Evolutionary conservation across 1,140 invertebrate species (phyloP).

Genomic region (Zaprionus kolodkinae): DNA sequence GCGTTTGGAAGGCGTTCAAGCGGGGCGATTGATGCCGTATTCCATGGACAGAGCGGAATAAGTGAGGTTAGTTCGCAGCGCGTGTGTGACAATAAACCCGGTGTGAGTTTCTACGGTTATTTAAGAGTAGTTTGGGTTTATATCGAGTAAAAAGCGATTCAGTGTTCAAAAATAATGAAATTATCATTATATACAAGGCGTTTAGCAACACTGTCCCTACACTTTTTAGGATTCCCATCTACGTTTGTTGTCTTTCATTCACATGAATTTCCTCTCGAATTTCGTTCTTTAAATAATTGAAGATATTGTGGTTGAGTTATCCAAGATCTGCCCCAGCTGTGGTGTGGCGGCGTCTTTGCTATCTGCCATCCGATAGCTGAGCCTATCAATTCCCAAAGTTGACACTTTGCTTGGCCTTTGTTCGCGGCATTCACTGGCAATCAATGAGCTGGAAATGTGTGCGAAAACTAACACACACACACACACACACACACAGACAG

Average conservation of each 20-base stretch:
- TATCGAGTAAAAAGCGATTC: not conserved
- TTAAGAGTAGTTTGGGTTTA: not conserved
- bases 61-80: slow-evolving; percentile 5
- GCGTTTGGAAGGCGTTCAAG: slow-evolving; percentile 36
- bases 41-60: slow-evolving; percentile 15
- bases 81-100: slow-evolving; percentile 2
- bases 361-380: slow-evolving; percentile 38
- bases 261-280: not conserved
- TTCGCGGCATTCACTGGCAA: slow-evolving; percentile 33
- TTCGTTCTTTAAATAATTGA: slow-evolving; percentile 13
- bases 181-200: no score
- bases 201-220: no score
- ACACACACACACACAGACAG: not conserved
- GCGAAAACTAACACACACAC: slow-evolving; percentile 22
- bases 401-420: slow-evolving; percentile 50
- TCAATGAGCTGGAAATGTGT: slow-evolving; percentile 54
- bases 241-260: no score
- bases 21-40: slow-evolving; percentile 34
- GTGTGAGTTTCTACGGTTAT: not conserved
- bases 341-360: not conserved
- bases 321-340: not conserved
- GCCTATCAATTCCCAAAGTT: slow-evolving; percentile 53
- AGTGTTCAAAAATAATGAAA: no score
- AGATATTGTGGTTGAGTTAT: not conserved
- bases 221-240: no score